Conservation (phyloP, 2,888 invertebrate species). For the Cremastinae sp. region DNA sequence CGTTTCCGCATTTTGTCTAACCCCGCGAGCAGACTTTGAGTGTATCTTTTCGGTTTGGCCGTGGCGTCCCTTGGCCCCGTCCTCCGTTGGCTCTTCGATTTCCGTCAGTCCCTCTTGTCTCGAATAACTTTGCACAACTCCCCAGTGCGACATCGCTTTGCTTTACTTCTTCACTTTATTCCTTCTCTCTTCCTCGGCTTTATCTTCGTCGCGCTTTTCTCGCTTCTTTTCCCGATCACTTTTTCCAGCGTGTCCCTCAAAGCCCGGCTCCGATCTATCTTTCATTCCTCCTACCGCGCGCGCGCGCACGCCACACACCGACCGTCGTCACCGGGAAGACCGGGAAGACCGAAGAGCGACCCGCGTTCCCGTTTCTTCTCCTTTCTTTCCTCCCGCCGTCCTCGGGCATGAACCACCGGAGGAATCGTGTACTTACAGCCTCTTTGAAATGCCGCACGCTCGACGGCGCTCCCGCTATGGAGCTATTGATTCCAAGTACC, state of each 20-base stretch:
- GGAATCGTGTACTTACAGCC: slow-evolving; percentile 42
- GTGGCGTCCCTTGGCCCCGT: slow-evolving; percentile 35
- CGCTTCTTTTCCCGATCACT: slow-evolving; percentile 45
- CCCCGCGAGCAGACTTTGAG: slow-evolving; percentile 20
- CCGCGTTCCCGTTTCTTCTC: slow-evolving; percentile 21
- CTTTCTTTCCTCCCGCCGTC: slow-evolving; percentile 15
- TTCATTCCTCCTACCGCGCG: slow-evolving; percentile 25
- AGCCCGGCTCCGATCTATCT: slow-evolving; percentile 42
- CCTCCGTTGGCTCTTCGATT: slow-evolving; percentile 34
- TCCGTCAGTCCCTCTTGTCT: slow-evolving; percentile 35
- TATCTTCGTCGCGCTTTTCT: slow-evolving; percentile 27
- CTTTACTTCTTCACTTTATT: slow-evolving; percentile 20
- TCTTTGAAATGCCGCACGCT: slow-evolving; percentile 56
- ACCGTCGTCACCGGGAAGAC: slow-evolving; percentile 16
- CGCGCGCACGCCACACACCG: neutral
- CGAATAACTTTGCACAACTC: slow-evolving; percentile 35
- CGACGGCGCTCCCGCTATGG: slow-evolving; percentile 48
- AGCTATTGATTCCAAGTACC: slow-evolving; percentile 62
- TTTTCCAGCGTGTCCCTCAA: slow-evolving; percentile 40
- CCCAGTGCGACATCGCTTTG: slow-evolving; percentile 15
- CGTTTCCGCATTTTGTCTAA: slow-evolving; percentile 14
- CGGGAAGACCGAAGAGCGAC: slow-evolving; percentile 34
- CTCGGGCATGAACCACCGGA: slow-evolving; percentile 19
- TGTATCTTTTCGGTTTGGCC: slow-evolving; percentile 53
- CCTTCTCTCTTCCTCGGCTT: neutral